Conservation (phyloP, 2,113 vertebrate species). For the Condylura cristata region DNA sequence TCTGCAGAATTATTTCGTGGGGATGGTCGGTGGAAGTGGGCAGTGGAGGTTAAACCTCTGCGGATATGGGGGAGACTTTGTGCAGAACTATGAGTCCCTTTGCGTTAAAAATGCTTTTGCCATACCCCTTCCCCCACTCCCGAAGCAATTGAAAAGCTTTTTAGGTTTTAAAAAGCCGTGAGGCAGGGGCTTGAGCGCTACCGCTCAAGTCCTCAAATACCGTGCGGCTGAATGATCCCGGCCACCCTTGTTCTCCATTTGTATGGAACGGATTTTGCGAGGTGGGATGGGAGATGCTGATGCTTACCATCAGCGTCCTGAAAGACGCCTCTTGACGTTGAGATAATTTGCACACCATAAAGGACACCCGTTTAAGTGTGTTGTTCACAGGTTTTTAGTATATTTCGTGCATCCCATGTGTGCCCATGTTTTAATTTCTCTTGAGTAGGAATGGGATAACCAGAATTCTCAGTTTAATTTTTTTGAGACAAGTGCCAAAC, state of each 20-base stretch:
- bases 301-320: neutral
- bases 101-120: neutral
- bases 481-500: neutral
- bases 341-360: neutral
- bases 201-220: neutral
- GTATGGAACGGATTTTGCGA: neutral
- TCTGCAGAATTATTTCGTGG: neutral
- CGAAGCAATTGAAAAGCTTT: neutral
- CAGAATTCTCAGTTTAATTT: neutral
- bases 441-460: neutral
- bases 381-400: neutral
- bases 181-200: too few species aligned
- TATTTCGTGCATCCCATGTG: neutral
- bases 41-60: fast-evolving
- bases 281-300: neutral
- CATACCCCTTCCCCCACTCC: too few species aligned
- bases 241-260: too few species aligned
- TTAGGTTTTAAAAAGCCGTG: neutral
- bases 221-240: fast-evolving
- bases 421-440: neutral
- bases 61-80: neutral
- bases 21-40: neutral
- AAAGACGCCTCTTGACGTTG: neutral
- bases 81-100: neutral
- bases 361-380: neutral